A percentile compares a stretch with the other conserved stretches of the same genome.
These are phyloP conservation scores for Gymnogyps californianus DNA, from an alignment of 2,113 vertebrate genomes.

Conservation along the genomic window DNA sequence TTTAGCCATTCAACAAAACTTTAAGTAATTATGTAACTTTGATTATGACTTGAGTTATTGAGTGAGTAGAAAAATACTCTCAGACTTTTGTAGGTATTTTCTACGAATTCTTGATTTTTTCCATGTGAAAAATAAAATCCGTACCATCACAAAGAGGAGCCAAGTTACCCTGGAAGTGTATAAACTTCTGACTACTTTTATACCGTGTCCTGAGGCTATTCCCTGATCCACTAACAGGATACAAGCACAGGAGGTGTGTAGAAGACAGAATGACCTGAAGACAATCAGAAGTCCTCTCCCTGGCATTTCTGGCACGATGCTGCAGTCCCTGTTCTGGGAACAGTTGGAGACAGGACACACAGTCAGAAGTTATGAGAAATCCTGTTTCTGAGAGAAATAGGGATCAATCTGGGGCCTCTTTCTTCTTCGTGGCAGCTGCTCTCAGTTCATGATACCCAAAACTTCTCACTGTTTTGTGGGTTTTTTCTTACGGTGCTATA, in stretches of 20 bases:
- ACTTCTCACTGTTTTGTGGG: neutral
- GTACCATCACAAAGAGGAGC: neutral
- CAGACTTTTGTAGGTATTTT: neutral
- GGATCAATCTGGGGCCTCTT: neutral
- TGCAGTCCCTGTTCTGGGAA: neutral
- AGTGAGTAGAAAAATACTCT: neutral
- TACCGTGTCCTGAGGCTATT: neutral
- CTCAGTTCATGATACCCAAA: neutral
- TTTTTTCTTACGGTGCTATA: neutral
- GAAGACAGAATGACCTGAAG: neutral
- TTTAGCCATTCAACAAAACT: too few species aligned
- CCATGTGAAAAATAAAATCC: neutral
- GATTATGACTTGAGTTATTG: neutral
- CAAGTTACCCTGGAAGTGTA: neutral
- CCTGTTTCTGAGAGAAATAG: neutral
- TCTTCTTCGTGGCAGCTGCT: neutral
- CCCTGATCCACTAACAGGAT: neutral
- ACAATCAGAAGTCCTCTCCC: too few species aligned
- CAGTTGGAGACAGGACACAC: too few species aligned
- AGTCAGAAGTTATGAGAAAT: neutral
- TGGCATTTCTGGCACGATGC: neutral
- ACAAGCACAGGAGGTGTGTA: neutral
- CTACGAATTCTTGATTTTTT: neutral
- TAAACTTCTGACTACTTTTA: neutral
- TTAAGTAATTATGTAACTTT: neutral